These are phyloP conservation scores for Pachycephus smyrnensis DNA, from an alignment of 2,888 invertebrate species.

Conservation along the genomic window DNA sequence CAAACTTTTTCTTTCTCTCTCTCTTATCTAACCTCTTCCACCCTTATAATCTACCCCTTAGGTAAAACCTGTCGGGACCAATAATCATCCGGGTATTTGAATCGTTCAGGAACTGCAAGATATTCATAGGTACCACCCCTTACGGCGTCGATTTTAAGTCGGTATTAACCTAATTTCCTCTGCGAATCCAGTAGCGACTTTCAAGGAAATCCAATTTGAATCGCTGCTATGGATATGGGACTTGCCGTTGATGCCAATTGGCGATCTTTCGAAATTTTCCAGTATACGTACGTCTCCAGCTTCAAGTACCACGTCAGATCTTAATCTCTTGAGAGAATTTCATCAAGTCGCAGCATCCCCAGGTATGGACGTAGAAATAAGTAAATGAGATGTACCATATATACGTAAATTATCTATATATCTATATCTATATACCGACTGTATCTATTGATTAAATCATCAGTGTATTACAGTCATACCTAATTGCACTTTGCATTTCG, in stretches of 20 bases:
- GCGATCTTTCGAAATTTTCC: background rate
- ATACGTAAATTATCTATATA: background rate
- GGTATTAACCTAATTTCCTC: slow-evolving; percentile 32
- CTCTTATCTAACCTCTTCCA: background rate
- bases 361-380: background rate
- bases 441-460: background rate
- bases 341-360: background rate
- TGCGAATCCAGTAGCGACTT: slow-evolving; percentile 13
- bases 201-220: background rate
- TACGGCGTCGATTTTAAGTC: slow-evolving; percentile 24
- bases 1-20: background rate
- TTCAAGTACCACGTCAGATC: background rate
- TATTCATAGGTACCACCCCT: background rate
- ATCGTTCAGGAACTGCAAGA: background rate
- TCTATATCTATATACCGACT: no score
- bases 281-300: background rate
- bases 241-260: background rate
- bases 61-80: background rate
- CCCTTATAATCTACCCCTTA: background rate
- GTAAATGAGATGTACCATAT: background rate
- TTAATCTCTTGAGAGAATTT: background rate
- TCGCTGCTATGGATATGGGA: background rate
- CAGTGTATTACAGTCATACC: background rate
- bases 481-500: background rate
- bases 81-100: background rate